A percentile compares a stretch with the other conserved stretches of the same genome.
Evolutionary conservation across 1,140 invertebrate species (phyloP).

Genomic region (Aricia agestis): DNA sequence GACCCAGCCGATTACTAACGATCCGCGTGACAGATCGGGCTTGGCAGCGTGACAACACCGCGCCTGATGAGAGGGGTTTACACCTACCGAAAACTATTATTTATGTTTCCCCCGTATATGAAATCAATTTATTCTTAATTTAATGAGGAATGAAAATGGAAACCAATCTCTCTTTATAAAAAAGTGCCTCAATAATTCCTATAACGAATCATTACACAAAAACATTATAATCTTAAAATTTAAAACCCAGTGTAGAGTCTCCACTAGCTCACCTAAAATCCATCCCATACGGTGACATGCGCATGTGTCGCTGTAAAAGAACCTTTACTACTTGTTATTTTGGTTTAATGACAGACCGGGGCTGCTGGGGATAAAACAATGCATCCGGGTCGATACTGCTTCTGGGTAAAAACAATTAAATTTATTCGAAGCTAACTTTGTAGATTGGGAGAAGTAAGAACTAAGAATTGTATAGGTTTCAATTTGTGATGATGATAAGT

Average conservation of each 20-base stretch:
- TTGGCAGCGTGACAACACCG: constrained; percentile 57
- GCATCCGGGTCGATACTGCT: constrained; percentile 20
- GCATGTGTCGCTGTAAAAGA: constrained; percentile 56
- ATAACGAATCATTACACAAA: too few species aligned
- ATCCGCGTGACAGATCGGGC: constrained; percentile 63
- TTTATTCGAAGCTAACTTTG: constrained; percentile 7
- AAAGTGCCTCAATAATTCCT: too few species aligned
- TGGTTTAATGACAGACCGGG: constrained; percentile 63
- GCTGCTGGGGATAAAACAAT: constrained; percentile 38
- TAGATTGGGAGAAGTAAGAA: too few species aligned
- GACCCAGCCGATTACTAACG: constrained; percentile 66
- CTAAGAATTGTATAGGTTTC: too few species aligned
- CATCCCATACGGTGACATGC: constrained; percentile 46
- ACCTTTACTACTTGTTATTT: constrained; percentile 52
- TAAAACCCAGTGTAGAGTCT: background rate
- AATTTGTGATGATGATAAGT: too few species aligned
- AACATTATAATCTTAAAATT: too few species aligned
- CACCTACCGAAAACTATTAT: background rate
- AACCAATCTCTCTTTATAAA: too few species aligned
- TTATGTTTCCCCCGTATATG: too few species aligned
- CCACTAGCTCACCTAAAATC: background rate
- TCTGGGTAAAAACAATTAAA: constrained; percentile 10
- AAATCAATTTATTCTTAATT: too few species aligned
- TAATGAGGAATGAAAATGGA: too few species aligned
- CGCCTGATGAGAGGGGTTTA: constrained; percentile 34